Evolutionary conservation across 2,113 vertebrate genomes (phyloP).

Genomic region (Machaerirhynchus nigripectus): DNA sequence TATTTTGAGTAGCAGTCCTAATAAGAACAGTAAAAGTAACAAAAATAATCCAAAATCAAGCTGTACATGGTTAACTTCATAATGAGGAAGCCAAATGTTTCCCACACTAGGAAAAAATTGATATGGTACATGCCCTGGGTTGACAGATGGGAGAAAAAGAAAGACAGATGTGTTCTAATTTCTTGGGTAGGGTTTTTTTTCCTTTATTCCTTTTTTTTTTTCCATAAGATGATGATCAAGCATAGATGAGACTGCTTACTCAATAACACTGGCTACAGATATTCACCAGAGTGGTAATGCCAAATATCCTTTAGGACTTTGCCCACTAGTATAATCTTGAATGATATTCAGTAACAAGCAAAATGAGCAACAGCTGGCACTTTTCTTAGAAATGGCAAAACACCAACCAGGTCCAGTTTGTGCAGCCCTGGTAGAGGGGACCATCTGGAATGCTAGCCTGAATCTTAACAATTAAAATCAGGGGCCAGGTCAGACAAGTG

Average conservation of each 20-base stretch:
- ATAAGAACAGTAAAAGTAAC: neutral
- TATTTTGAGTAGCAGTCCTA: neutral
- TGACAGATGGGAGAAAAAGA: conserved; percentile 65
- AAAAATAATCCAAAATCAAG: neutral
- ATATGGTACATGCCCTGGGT: neutral
- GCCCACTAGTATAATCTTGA: neutral
- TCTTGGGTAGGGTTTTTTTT: neutral
- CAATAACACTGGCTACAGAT: neutral
- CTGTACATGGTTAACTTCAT: neutral
- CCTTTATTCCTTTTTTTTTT: neutral
- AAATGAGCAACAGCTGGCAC: conserved; percentile 40
- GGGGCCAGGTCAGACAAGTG: conserved; percentile 20
- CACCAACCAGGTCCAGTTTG: neutral
- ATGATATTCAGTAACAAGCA: neutral
- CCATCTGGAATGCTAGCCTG: conserved; percentile 39
- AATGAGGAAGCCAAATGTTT: conserved; percentile 21
- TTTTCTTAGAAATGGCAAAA: neutral
- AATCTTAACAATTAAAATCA: conserved; percentile 47
- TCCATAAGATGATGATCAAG: neutral
- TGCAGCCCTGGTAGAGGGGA: neutral
- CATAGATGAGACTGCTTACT: conserved; percentile 8
- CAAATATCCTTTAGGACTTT: conserved; percentile 39
- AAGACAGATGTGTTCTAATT: conserved; percentile 61
- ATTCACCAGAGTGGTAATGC: neutral
- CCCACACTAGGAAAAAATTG: neutral